A percentile compares a stretch with the other conserved stretches of the same genome.
Conservation (phyloP, 1,140 invertebrate genomes). For the Macrocentrus cingulum region DNA sequence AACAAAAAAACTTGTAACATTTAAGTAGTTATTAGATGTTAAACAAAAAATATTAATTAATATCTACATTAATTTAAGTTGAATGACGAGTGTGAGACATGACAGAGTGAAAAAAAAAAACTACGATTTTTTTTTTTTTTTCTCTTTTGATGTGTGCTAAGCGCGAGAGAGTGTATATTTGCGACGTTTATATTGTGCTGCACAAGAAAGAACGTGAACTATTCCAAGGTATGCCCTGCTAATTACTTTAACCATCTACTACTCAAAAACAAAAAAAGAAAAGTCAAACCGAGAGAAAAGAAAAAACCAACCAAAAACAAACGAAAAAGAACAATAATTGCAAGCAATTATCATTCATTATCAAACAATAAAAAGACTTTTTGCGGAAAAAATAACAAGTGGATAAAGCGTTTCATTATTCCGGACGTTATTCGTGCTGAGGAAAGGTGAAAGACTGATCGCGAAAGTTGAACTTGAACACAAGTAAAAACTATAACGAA, state of each 20-base stretch:
- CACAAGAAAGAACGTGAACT: conserved; percentile 61
- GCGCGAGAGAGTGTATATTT: conserved; percentile 50
- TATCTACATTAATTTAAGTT: conserved; percentile 16
- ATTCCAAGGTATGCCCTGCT: conserved; percentile 61
- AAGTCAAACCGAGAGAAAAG: conserved; percentile 48
- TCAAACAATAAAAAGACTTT: conserved; percentile 58
- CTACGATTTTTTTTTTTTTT: conserved; percentile 14
- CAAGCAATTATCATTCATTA: conserved; percentile 32
- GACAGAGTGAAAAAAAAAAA: conserved; percentile 8
- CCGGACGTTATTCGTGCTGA: conserved; percentile 61
- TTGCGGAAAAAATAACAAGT: conserved; percentile 52
- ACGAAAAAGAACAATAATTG: conserved; percentile 45
- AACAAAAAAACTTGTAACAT: conserved; percentile 28
- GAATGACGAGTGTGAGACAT: conserved; percentile 30
- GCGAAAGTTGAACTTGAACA: conserved; percentile 11
- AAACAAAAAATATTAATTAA: conserved; percentile 3
- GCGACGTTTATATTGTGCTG: conserved; percentile 61
- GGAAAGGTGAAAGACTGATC: conserved; percentile 57
- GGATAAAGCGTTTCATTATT: conserved; percentile 55
- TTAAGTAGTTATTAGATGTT: conserved; percentile 31
- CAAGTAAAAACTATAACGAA: conserved; percentile 3
- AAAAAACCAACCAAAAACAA: conserved; percentile 37
- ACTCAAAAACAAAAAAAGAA: conserved; percentile 55
- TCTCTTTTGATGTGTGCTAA: conserved; percentile 30
- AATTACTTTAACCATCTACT: conserved; percentile 57